Percentiles rank a stretch among this genome's conserved stretches.
Evolutionary conservation across 2,888 invertebrate genomes (phyloP).

Genomic region (Acleris holmiana): DNA sequence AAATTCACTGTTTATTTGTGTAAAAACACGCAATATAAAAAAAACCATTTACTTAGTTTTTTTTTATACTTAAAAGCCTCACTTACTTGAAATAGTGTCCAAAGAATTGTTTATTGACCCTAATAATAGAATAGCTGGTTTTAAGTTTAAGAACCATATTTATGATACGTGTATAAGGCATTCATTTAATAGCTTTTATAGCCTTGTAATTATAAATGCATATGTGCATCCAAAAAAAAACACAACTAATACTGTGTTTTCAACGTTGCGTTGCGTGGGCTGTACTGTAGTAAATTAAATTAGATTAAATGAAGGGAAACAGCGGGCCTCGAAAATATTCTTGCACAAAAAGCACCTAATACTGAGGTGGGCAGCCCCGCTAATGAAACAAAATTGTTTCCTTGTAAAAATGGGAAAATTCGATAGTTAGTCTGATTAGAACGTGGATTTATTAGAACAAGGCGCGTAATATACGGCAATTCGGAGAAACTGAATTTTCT

Average conservation of each 20-base stretch:
- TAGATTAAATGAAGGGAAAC: neutral
- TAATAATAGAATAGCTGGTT: no score
- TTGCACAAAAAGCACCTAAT: neutral
- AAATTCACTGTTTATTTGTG: no score
- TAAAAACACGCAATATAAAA: no score
- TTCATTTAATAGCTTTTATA: no score
- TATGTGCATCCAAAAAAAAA: neutral
- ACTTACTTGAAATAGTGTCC: no score
- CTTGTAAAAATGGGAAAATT: constrained; percentile 9
- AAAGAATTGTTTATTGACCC: no score
- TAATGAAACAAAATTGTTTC: constrained; percentile 11
- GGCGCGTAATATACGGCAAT: constrained; percentile 1
- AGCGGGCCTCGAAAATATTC: neutral
- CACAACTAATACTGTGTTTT: neutral
- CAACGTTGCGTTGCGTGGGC: neutral
- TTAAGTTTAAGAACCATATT: no score
- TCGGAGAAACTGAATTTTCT: neutral
- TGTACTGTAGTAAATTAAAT: constrained; percentile 4
- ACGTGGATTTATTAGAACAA: constrained; percentile 12
- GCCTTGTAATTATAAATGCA: neutral
- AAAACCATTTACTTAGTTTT: no score
- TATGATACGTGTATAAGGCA: no score
- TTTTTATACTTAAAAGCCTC: no score
- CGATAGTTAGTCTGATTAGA: constrained; percentile 15
- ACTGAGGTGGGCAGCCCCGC: neutral